These are phyloP conservation scores for Halcyon leucocephala DNA, from an alignment of 2,797 vertebrate species.

Conservation along the genomic window DNA sequence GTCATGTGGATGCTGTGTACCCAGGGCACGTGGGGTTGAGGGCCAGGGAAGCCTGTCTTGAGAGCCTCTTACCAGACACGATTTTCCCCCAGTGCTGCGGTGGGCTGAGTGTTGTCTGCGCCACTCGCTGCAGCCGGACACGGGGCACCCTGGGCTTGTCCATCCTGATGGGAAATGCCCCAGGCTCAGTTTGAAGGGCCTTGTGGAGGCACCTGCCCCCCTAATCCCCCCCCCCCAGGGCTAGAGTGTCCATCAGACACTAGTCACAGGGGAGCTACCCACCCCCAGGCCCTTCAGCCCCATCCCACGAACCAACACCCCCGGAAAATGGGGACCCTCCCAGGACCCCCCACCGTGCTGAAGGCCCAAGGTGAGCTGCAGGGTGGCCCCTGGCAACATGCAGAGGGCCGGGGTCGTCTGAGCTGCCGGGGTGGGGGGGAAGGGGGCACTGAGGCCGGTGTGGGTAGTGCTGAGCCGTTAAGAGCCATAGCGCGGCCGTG, in stretches of 20 bases:
- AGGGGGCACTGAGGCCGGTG: accelerated
- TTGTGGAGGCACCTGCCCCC: background rate
- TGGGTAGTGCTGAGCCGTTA: accelerated
- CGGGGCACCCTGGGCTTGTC: background rate
- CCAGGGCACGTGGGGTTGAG: accelerated
- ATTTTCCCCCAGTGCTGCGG: background rate
- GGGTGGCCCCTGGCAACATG: background rate
- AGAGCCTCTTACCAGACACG: accelerated
- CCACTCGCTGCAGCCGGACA: accelerated
- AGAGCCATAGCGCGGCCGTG: accelerated
- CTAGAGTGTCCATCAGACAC: background rate
- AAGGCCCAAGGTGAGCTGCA: background rate
- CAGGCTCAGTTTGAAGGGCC: background rate
- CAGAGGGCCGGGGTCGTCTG: background rate
- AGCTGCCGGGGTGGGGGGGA: too few species aligned
- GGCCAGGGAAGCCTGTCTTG: background rate
- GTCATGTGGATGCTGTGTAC: background rate
- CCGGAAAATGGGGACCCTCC: background rate
- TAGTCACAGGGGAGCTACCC: accelerated
- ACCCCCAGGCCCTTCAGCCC: accelerated
- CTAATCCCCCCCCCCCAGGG: accelerated
- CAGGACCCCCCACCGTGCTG: background rate
- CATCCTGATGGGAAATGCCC: background rate
- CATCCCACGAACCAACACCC: too few species aligned
- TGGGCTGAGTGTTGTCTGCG: background rate